Base-by-base conservation (phyloP, 2,888 invertebrate species). In the Augochlorella aurata region DNA sequence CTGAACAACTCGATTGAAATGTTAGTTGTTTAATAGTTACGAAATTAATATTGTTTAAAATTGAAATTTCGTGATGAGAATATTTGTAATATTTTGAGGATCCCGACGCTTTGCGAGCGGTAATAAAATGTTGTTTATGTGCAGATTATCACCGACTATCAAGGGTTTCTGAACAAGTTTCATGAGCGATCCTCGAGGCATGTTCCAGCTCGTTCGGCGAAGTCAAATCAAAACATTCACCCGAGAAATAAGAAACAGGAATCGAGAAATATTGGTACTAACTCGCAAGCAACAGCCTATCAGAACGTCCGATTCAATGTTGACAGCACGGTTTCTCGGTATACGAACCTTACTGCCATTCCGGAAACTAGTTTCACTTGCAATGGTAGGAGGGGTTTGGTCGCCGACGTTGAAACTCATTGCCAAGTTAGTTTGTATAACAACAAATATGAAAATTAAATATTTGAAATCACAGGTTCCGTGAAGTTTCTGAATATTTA, bases 321-420 rank as follows among this genome's bases (percentile, higher is more conserved):
- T 1, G 66, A n/a, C 44, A 61, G 77, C 24, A 21, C 72, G 18
- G 29, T 68, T 68, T 78, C 84, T 24, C 80, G 81, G 0, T 91
- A 90, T 65, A 85, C 91, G 18, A 86, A 84, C 83, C 87, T 92
- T 7, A 87, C 87, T 18, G 79, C 54, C 21, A 85, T 97, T 4
- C 97, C 97, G 0, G 95, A 96, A 72, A 97, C 97, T 5, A 94
- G 95, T 83, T 97, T 97, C 94, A 95, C 96, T 5, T 97, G 97
- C 90, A 94, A 95, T 69, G 96, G 96, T 16, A 95, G 95, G 70
- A 97, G 97, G 2, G 97, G 97, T 83, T 97, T 97, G 95, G 97
- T 97, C 90, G 97, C 97, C 8, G 97, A 97, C 90, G 96, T 96
- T 4, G 97, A 97, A 93, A 96, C 97, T 85, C 97, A 97, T 77